phyloP scores from a whole-genome alignment of 2,797 vertebrate genomes.

The Cryptoprocta ferox region DNA sequence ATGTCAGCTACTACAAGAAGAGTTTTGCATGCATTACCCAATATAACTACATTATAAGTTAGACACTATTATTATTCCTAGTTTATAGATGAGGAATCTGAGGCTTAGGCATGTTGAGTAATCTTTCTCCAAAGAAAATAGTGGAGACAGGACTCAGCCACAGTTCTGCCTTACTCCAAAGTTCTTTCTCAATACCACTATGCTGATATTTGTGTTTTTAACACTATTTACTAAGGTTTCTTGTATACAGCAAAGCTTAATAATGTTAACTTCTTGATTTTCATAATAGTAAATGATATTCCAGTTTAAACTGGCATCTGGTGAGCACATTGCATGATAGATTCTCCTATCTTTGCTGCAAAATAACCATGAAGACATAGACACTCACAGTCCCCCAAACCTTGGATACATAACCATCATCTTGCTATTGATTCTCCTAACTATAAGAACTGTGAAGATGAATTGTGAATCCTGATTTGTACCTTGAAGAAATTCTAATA shows the following conservation, averaged over 20 bases:
- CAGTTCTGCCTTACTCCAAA: neutral
- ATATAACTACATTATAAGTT: neutral
- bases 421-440: neutral
- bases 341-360: neutral
- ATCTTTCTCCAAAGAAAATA: neutral
- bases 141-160: neutral
- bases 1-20: neutral
- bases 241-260: neutral
- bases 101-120: neutral
- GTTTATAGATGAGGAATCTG: neutral
- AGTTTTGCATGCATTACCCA: neutral
- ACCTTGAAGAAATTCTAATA: neutral
- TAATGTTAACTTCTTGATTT: neutral
- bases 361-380: neutral
- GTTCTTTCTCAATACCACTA: neutral
- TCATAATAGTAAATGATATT: neutral
- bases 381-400: neutral
- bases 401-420: neutral
- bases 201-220: neutral
- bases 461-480: neutral
- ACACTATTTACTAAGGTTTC: neutral
- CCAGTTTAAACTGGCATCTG: neutral
- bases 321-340: neutral
- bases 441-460: neutral
- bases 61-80: neutral